These are phyloP conservation scores for Tetrao urogallus DNA, from an alignment of 2,113 vertebrate genomes.

Conservation along the genomic window DNA sequence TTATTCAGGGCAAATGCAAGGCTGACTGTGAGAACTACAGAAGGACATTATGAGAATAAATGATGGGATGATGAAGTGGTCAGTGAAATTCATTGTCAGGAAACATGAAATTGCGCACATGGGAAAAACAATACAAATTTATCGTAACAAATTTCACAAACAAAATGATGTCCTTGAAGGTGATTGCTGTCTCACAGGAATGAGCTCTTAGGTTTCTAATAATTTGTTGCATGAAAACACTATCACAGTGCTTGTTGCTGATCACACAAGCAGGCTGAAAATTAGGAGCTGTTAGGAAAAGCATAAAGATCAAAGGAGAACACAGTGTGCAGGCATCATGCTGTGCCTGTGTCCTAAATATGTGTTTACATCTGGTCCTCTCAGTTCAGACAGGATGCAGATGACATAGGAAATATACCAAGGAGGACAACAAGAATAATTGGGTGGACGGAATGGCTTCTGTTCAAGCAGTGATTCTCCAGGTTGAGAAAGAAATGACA, in stretches of 20 bases:
- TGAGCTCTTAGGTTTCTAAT: background rate
- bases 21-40: background rate
- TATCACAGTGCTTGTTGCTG: background rate
- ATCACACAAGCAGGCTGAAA: background rate
- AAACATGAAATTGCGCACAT: background rate
- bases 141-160: background rate
- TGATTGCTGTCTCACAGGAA: background rate
- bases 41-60: background rate
- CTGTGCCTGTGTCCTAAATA: background rate
- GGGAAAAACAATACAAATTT: background rate
- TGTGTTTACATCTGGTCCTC: background rate
- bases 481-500: background rate
- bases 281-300: background rate
- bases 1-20: background rate
- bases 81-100: background rate
- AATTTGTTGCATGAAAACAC: background rate
- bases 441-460: rapidly evolving
- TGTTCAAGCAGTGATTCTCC: background rate
- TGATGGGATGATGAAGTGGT: background rate
- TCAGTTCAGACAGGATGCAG: background rate
- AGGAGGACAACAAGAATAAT: background rate
- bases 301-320: background rate
- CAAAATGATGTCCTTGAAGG: background rate
- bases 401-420: background rate
- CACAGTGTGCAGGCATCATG: background rate